Evolutionary conservation across 1,140 invertebrate genomes (phyloP).

Genomic region (Phocides pigmalion): DNA sequence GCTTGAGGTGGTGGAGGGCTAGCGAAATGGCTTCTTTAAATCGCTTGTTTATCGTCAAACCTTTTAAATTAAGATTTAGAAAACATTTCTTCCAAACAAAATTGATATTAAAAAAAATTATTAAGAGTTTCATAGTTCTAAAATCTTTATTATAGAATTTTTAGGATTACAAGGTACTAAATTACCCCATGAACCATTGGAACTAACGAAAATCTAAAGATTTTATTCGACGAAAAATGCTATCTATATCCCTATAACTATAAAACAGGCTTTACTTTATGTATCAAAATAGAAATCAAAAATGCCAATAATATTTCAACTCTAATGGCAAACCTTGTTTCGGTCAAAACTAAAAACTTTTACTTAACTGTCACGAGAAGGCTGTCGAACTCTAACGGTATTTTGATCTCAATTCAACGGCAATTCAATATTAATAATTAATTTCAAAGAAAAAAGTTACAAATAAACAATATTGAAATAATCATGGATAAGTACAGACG

Average conservation of each 20-base stretch:
- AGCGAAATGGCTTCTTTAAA: constrained; percentile 61
- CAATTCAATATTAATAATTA: too few relatives aligned
- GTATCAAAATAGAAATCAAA: not conserved
- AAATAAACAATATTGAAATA: too few relatives aligned
- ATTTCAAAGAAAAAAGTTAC: too few relatives aligned
- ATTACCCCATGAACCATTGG: too few relatives aligned
- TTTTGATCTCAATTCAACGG: constrained; percentile 64
- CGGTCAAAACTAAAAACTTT: constrained; percentile 36
- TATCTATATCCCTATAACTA: too few relatives aligned
- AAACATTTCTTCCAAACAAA: not conserved
- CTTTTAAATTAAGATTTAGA: constrained; percentile 9
- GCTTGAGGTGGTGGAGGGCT: constrained; percentile 60
- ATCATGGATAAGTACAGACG: not conserved
- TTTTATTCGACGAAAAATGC: too few relatives aligned
- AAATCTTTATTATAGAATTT: too few relatives aligned
- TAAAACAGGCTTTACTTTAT: too few relatives aligned
- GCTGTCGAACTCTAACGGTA: constrained; percentile 75
- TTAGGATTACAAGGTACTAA: too few relatives aligned
- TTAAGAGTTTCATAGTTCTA: too few relatives aligned
- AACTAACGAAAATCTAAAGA: too few relatives aligned
- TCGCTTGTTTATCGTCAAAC: constrained; percentile 40
- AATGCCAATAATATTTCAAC: not conserved
- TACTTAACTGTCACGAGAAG: constrained; percentile 50
- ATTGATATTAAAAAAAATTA: too few relatives aligned
- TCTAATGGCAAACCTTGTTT: not conserved